Evolutionary conservation across 2,797 vertebrate genomes (phyloP), one percentile per base, ranked within the genome.

Genomic region (Poeciliopsis gracilis): DNA sequence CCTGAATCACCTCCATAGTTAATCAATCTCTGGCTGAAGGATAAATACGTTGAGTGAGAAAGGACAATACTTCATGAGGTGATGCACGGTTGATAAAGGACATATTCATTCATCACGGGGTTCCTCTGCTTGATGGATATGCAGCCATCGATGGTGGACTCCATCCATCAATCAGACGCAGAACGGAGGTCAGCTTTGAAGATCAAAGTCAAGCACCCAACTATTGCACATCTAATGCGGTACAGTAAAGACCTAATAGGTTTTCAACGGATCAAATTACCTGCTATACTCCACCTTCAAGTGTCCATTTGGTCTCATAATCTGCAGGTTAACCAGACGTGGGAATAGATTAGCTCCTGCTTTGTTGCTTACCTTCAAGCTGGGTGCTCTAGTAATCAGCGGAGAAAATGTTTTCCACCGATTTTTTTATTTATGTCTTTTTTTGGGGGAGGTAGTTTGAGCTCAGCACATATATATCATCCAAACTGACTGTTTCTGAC

Each of bases 41-140:
- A 95, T 94, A 90, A 94, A 95, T 92, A 90, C 81, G 78, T 88
- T 91, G 93, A 90, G 93, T 85, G 89, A 88, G 87, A 85, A 91
- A 93, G 93, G 93, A 95, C 95, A 93, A 94, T 94, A 92, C 91
- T 92, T 95, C 91, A 93, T 90, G 86, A 92, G 93, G 93, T 94
- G 95, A 95, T 95, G 95, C 94, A 94, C 91, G 89, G 88, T 90
- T 93, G 95, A 96, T 95, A 95, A 93, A 94, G 94, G 94, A 95
- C 94, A 92, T 92, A 89, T 94, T 94, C 95, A 95, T 96, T 95
- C 93, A 95, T 96, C 94, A 94, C 51, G 74, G 86, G 67, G 89
- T 81, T 90, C 91, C 87, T 92, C 91, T 91, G 78, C 87, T 89
- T 95, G 95, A 95, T 95, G 94, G 95, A 96, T 95, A 94, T 89